Base-by-base conservation (phyloP, 2,888 invertebrate genomes). In the Andrena bicolor region DNA sequence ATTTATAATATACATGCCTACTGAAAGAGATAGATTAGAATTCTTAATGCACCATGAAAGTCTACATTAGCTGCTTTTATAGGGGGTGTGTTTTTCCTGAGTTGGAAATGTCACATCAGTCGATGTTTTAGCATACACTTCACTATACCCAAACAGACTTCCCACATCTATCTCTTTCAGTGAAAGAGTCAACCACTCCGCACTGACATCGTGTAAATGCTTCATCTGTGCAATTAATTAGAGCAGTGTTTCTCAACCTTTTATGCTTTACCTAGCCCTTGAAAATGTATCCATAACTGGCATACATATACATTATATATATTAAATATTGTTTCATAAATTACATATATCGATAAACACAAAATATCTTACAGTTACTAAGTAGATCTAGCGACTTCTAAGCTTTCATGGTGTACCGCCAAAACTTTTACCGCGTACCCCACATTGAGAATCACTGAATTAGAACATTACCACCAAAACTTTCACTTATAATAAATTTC, bases 1-100 rank as follows among this genome's bases (percentile, higher is more conserved):
- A 60, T 76, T 64, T 28, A 56, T 49, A 73, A 51, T 23, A 65
- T 28, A 75, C 83, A 83, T 83, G 81, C 83, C 72, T 2, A 30
- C 73, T 73, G 76, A 73, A 71, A 74, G 72, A 81, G 26, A 68
- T 28, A 69, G 73, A 76, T 13, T 10, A 35, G 23, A 28, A 53
- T 41, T 8, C n/a, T 13, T 53, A 61, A 68, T 74, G 56, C 3
- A 0, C 48, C 64, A 35, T 60, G 32, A 28, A 70, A 1, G n/a
- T 65, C 0, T 35, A n/a, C 26, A n/a, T 13, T 16, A 5, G 7
- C 5, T 2, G 23, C 4, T 28, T 48, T 48, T 28, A 32, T 13
- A n/a, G 1, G 20, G 41, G 41, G 56, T 10, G 2, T 13, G 2
- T 7, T 49, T 28, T 20, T 5, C 41, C 13, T 16, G 1, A 41